Conservation (phyloP, 1,140 invertebrate genomes). For the Bombus soroeensis region DNA sequence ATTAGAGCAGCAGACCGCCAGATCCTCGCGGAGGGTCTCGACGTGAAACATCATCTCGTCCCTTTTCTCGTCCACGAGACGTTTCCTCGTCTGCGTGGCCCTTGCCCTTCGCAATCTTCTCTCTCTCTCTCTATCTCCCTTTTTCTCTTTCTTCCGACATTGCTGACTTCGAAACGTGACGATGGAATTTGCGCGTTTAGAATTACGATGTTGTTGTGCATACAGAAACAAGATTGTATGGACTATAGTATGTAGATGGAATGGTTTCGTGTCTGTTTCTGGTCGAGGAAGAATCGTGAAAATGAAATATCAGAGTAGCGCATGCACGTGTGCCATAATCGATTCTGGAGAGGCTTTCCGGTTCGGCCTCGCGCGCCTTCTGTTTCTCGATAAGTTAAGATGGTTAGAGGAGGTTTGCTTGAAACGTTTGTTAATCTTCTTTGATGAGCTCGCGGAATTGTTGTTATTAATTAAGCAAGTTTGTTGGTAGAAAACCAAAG, state of each 20-base stretch:
- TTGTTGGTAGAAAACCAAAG: too few species aligned
- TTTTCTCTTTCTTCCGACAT: background rate
- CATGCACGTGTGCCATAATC: slow-evolving; percentile 24
- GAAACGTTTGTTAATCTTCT: background rate
- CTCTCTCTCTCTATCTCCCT: background rate
- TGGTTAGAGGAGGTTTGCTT: too few species aligned
- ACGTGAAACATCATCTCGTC: slow-evolving; percentile 59
- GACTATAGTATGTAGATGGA: background rate
- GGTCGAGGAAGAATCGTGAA: background rate
- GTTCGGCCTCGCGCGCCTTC: background rate
- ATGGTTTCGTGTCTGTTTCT: background rate
- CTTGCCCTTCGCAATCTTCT: slow-evolving; percentile 13
- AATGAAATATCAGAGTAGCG: slow-evolving; percentile 13
- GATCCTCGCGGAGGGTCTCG: slow-evolving; percentile 55
- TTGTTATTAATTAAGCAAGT: too few species aligned
- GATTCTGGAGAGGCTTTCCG: slow-evolving; percentile 10
- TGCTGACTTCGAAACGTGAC: slow-evolving; percentile 31
- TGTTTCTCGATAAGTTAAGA: background rate
- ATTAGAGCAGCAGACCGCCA: slow-evolving; percentile 61
- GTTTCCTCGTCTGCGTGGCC: background rate
- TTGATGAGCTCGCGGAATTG: background rate
- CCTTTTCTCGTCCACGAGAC: slow-evolving; percentile 21
- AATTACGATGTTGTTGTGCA: slow-evolving; percentile 24
- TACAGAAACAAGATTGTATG: background rate
- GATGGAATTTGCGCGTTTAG: slow-evolving; percentile 28